These are phyloP conservation scores for Notarius lentiginosus DNA, from an alignment of 2,113 vertebrate genomes.

Conservation along the genomic window DNA sequence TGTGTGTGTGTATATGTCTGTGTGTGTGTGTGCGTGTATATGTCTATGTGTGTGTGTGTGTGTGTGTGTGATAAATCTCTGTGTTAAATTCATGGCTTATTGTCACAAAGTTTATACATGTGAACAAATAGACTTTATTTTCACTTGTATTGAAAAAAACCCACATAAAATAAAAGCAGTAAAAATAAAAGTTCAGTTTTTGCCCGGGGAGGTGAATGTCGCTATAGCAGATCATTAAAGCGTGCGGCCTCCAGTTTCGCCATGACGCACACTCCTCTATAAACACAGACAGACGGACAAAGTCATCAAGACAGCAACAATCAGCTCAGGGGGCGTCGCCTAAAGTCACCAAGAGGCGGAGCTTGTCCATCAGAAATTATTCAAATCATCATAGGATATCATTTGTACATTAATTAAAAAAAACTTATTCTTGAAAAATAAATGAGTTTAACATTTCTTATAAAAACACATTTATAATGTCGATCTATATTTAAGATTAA, in stretches of 20 bases:
- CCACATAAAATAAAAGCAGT: not conserved
- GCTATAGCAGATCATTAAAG: not conserved
- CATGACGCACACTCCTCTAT: not conserved
- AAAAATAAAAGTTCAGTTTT: not conserved
- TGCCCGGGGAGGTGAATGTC: not conserved
- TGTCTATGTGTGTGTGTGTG: not conserved
- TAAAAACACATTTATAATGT: no score
- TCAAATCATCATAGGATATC: not conserved
- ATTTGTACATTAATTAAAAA: not conserved
- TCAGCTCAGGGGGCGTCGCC: not conserved
- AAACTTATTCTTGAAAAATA: no score
- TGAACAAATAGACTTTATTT: not conserved
- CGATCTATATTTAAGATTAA: no score
- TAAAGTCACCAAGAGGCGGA: not conserved
- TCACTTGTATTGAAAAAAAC: not conserved
- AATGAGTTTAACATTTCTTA: no score
- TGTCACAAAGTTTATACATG: not conserved
- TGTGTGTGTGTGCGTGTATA: not conserved
- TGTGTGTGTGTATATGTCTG: not conserved
- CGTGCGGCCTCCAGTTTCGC: not conserved
- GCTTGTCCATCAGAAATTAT: not conserved
- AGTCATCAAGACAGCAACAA: not conserved
- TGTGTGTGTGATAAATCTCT: conserved; percentile 7
- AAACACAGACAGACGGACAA: not conserved
- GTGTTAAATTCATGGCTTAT: not conserved